Percentiles rank a stretch among this genome's conserved stretches.
These are phyloP conservation scores for Heliornis fulica DNA, from an alignment of 2,113 vertebrate species.

Conservation along the genomic window DNA sequence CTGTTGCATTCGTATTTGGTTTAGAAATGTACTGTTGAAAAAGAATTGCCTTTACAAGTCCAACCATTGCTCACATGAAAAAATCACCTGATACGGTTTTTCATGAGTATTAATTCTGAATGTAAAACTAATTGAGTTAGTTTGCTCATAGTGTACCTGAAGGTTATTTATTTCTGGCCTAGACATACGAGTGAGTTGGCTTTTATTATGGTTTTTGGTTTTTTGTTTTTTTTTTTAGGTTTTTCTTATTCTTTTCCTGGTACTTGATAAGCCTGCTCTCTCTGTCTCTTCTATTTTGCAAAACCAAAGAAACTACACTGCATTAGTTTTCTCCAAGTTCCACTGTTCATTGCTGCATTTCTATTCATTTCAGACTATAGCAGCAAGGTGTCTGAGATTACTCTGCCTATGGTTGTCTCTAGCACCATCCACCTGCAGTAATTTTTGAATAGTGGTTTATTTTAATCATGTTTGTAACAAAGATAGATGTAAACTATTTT, in stretches of 20 bases:
- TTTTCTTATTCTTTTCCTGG: not conserved
- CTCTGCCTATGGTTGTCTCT: not conserved
- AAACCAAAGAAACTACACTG: not conserved
- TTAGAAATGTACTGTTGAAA: not conserved
- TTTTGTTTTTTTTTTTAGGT: not conserved
- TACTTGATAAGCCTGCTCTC: not conserved
- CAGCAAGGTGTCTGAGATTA: not conserved
- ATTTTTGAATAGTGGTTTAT: not conserved
- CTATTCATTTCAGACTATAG: not conserved
- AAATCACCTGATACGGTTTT: not conserved
- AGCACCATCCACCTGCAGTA: not conserved
- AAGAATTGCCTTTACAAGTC: not conserved
- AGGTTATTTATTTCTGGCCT: not conserved
- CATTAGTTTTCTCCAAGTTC: not conserved
- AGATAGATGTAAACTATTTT: not conserved
- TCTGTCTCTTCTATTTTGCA: not conserved
- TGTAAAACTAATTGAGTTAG: not conserved
- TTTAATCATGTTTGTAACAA: not conserved
- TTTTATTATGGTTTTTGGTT: rapidly evolving
- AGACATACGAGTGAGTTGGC: not conserved
- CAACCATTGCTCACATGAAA: not conserved
- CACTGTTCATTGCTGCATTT: not conserved
- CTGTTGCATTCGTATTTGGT: not conserved
- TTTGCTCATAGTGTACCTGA: not conserved
- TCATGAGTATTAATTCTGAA: not conserved